These are phyloP conservation scores for Ammospiza maritima DNA, from an alignment of 2,797 vertebrate species.

Conservation along the genomic window DNA sequence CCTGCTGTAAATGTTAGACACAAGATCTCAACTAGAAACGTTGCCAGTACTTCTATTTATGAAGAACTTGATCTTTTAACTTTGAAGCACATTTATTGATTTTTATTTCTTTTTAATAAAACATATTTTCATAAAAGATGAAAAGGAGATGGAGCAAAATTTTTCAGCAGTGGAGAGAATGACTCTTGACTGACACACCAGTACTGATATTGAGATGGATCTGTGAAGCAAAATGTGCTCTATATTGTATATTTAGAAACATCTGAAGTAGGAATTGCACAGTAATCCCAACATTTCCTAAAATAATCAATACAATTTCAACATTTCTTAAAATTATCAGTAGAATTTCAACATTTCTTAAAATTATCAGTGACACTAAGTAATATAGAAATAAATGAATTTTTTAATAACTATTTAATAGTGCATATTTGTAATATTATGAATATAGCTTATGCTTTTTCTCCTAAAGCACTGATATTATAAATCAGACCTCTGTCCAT, in stretches of 20 bases:
- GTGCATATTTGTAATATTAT: neutral
- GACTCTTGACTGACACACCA: neutral
- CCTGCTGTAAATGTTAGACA: neutral
- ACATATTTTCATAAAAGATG: neutral
- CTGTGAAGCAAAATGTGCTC: neutral
- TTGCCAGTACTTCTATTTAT: neutral
- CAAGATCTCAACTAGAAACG: neutral
- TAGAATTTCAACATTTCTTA: neutral
- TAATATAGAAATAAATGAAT: neutral
- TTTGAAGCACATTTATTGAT: neutral
- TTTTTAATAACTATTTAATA: neutral
- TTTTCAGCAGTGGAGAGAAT: neutral
- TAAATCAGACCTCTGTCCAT: neutral
- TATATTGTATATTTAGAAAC: neutral
- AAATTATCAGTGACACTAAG: neutral
- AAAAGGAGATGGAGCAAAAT: neutral
- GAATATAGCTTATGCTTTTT: neutral
- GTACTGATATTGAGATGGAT: neutral
- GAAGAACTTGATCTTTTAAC: neutral
- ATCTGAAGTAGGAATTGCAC: neutral
- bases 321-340: neutral
- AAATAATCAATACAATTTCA: neutral
- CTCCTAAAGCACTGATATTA: neutral
- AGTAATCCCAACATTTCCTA: neutral
- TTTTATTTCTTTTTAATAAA: neutral